Conservation (phyloP, 2,888 invertebrate species). For the Xanthorhoe designata region DNA sequence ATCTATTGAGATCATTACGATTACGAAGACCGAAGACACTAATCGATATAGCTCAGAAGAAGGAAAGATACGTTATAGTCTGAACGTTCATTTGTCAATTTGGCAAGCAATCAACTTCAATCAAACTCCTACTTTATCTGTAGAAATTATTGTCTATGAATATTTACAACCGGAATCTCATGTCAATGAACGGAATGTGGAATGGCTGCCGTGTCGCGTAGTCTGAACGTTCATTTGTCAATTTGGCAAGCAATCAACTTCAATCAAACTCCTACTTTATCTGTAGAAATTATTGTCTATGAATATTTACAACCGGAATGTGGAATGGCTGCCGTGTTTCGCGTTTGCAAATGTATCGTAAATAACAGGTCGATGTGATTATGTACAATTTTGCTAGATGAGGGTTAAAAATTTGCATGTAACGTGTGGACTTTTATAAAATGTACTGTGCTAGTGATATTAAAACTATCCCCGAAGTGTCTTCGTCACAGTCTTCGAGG, state of each 20-base stretch:
- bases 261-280: slow-evolving; percentile 18
- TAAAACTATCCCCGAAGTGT: slow-evolving; percentile 90
- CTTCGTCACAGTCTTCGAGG: slow-evolving; percentile 89
- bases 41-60: no score
- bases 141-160: no score
- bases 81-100: no score
- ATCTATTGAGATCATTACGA: no score
- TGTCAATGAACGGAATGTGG: no score
- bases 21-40: no score
- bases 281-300: slow-evolving; percentile 57
- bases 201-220: no score
- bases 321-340: slow-evolving; percentile 83
- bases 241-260: background rate
- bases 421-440: slow-evolving; percentile 65
- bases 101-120: no score
- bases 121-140: no score
- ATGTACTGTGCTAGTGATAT: slow-evolving; percentile 91
- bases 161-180: no score
- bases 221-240: slow-evolving; percentile 6
- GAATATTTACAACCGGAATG: slow-evolving; percentile 85
- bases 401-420: slow-evolving; percentile 78
- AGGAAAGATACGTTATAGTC: no score
- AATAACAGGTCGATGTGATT: slow-evolving; percentile 68
- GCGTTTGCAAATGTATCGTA: slow-evolving; percentile 72
- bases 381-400: slow-evolving; percentile 85